Base-by-base conservation (phyloP, 2,113 vertebrate genomes). In the Ochotona princeps region DNA sequence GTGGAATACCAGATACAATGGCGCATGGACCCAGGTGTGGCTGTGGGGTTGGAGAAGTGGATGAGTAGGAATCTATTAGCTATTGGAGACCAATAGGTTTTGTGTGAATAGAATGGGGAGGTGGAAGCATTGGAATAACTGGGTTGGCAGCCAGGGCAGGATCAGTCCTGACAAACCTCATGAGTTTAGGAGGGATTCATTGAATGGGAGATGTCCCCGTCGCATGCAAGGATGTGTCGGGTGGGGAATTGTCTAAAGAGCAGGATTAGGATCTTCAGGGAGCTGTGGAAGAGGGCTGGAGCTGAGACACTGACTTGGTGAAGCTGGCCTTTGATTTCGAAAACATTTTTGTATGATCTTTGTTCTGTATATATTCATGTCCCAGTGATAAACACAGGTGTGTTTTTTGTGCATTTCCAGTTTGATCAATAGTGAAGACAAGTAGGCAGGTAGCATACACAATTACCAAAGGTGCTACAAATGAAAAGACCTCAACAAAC, bases 321-420 rank as follows among this genome's bases (percentile, higher is more conserved):
- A 83, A 18, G 51, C 65, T 73, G 75, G 74, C 14, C 81, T 76
- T 80, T 17, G 6, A 23, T 94, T 89, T 83, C 63, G 25, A 94
- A 70, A 75, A 49, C 4, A 14, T 69, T 86, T 88, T 75, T 91
- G 7, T 47, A 13, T 54, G 38, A 73, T 79, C 32, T 12, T 60
- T 66, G 13, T 49, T 80, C 12, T 83, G 0, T 18, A 0, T 18
- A 18, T 47, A 11, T 63, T 92, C 32, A 60, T 44, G 60, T 65
- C 79, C 69, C 57, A 13, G 28, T 23, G 73, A 73, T 35, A 38
- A 60, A 51, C 17, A 13, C 78, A 76, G 32, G n/a, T 17, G 21
- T 47, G 72, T 65, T 49, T 67, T 44, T 57, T 51, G n/a, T 60
- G 23, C 18, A 44, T 79, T 60, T 79, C 32, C 15, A 92, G 86